These are phyloP conservation scores for Drosophila repleta DNA, from an alignment of 1,140 invertebrate genomes.

Conservation along the genomic window DNA sequence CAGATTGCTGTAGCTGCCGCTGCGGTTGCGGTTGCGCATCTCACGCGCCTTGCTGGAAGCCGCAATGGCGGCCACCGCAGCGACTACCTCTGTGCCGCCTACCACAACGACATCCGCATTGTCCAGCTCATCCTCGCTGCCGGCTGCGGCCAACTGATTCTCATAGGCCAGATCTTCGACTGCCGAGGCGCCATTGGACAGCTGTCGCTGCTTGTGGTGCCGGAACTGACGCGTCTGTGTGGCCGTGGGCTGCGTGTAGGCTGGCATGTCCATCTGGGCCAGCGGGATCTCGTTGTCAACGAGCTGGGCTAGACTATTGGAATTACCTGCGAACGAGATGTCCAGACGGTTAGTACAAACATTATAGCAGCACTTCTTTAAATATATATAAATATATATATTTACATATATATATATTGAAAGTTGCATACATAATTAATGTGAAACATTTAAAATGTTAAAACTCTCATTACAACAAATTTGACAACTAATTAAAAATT, in stretches of 20 bases:
- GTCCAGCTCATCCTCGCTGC: constrained; percentile 72
- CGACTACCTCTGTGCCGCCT: constrained; percentile 72
- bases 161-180: constrained; percentile 61
- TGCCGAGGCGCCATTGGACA: constrained; percentile 44
- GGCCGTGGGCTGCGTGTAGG: constrained; percentile 64
- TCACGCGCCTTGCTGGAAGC: constrained; percentile 65
- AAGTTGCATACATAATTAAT: constrained; percentile 54
- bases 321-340: constrained; percentile 85
- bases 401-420: not conserved
- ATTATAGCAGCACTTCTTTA: not conserved
- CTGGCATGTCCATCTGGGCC: constrained; percentile 84
- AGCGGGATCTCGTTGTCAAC: constrained; percentile 87
- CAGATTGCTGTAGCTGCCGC: constrained; percentile 82
- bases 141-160: constrained; percentile 66
- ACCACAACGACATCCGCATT: constrained; percentile 73
- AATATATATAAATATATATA: not conserved
- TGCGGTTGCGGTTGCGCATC: constrained; percentile 75
- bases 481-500: constrained; percentile 78
- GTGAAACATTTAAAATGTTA: constrained; percentile 66
- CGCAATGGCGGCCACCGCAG: constrained; percentile 74
- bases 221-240: constrained; percentile 71
- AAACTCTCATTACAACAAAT: constrained; percentile 77
- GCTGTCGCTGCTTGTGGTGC: constrained; percentile 71
- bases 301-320: constrained; percentile 87
- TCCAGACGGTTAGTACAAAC: constrained; percentile 28